phyloP scores from a whole-genome alignment of 2,113 vertebrate species.

The Psettodes erumei region DNA sequence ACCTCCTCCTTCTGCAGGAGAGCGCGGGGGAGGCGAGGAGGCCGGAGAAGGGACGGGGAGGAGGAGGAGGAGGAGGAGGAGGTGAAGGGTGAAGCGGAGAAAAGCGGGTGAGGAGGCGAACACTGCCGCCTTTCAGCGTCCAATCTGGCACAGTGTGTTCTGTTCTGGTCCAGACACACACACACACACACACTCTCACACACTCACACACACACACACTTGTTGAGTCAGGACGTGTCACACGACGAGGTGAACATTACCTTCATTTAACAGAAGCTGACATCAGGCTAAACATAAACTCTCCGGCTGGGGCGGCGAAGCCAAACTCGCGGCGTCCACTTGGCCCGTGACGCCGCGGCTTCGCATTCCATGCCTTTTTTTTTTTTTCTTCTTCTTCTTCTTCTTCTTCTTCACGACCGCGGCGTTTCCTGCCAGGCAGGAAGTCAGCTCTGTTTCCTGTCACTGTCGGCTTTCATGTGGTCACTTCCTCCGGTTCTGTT shows the following conservation, averaged over 20 bases:
- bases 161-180: constrained; percentile 64
- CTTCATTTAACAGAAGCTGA: constrained; percentile 48
- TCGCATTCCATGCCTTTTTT: constrained; percentile 74
- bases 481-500: constrained; percentile 79
- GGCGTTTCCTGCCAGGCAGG: constrained; percentile 83
- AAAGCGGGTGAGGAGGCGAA: constrained; percentile 53
- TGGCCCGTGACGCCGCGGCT: constrained; percentile 47
- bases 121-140: constrained; percentile 78
- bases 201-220: constrained; percentile 15
- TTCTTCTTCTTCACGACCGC: constrained; percentile 70
- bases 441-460: constrained; percentile 82
- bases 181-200: constrained; percentile 11
- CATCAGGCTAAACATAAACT: constrained; percentile 63
- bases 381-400: constrained; percentile 68
- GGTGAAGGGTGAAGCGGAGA: too few species aligned
- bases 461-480: constrained; percentile 85
- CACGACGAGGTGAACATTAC: constrained; percentile 33
- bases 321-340: constrained; percentile 54
- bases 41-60: constrained; percentile 16
- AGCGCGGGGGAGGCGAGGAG: background rate
- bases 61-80: constrained; percentile 31
- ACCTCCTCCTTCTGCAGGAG: constrained; percentile 6
- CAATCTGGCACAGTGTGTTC: constrained; percentile 75
- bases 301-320: background rate
- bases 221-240: constrained; percentile 37